These are phyloP conservation scores for Monopis laevigella DNA, from an alignment of 2,888 invertebrate species.

Conservation along the genomic window DNA sequence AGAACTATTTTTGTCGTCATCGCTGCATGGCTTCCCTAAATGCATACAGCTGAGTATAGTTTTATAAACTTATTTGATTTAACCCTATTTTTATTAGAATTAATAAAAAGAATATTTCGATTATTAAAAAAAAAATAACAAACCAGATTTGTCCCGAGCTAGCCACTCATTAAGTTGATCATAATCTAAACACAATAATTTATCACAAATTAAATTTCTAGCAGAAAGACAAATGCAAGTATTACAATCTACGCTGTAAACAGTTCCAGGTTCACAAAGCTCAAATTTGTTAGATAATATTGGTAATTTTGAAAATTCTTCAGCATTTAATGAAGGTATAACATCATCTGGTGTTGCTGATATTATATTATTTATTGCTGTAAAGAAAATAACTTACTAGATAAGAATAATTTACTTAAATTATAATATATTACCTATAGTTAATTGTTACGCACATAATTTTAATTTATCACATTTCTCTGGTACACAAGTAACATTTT, in stretches of 20 bases:
- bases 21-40: no score
- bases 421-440: not conserved
- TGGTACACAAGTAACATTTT: conserved; percentile 20
- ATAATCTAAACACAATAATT: conserved; percentile 33
- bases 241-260: conserved; percentile 41
- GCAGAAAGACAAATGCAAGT: conserved; percentile 33
- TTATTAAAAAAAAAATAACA: no score
- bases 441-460: not conserved
- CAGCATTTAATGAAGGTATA: conserved; percentile 18
- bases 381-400: not conserved
- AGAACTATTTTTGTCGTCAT: not conserved
- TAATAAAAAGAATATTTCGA: no score
- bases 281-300: conserved; percentile 25
- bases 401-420: not conserved
- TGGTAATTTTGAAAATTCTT: conserved; percentile 22
- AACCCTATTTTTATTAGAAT: no score
- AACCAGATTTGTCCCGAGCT: conserved; percentile 27
- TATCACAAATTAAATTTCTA: conserved; percentile 33
- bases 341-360: conserved; percentile 23
- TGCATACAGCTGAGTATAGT: no score
- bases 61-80: no score
- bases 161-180: conserved; percentile 29
- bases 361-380: not conserved
- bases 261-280: conserved; percentile 31
- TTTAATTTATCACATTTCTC: conserved; percentile 1